Evolutionary conservation across 1,140 invertebrate species (phyloP).

Genomic region (Drosophila sechellia): DNA sequence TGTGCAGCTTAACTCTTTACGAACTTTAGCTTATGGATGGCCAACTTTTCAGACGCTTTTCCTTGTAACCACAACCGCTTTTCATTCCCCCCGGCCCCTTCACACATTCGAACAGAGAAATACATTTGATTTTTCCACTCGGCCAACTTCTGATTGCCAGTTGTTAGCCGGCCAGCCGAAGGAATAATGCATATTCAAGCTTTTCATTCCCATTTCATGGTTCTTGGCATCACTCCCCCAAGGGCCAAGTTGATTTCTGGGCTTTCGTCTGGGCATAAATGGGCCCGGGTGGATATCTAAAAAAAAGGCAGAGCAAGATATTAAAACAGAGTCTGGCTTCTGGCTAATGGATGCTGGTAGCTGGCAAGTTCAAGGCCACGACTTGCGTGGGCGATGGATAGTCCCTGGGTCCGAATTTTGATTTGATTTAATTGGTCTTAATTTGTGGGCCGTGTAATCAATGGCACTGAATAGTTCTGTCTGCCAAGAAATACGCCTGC

Average conservation of each 20-base stretch:
- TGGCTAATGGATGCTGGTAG: constrained; percentile 34
- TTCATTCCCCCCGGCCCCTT: constrained; percentile 15
- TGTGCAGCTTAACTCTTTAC: neutral
- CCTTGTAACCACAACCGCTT: constrained; percentile 10
- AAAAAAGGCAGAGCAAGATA: constrained; percentile 30
- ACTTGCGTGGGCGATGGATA: constrained; percentile 14
- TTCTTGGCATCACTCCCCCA: constrained; percentile 25
- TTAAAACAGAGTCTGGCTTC: constrained; percentile 24
- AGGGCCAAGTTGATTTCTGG: constrained; percentile 30
- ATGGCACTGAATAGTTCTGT: constrained; percentile 35
- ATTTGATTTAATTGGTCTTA: constrained; percentile 57
- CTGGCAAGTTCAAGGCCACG: constrained; percentile 55
- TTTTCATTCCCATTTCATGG: constrained; percentile 25
- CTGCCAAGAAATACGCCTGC: constrained; percentile 20
- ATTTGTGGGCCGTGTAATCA: constrained; percentile 51
- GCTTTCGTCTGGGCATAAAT: constrained; percentile 30
- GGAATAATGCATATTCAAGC: constrained; percentile 53
- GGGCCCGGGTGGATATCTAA: constrained; percentile 36
- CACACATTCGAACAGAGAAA: constrained; percentile 15
- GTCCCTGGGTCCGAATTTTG: constrained; percentile 25
- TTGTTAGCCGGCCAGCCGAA: constrained; percentile 28
- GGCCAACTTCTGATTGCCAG: constrained; percentile 48
- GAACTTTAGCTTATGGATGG: neutral
- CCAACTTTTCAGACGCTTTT: constrained; percentile 15
- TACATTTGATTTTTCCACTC: constrained; percentile 50